These are phyloP conservation scores for Spilosoma lubricipeda DNA, from an alignment of 2,888 invertebrate species.

Conservation along the genomic window DNA sequence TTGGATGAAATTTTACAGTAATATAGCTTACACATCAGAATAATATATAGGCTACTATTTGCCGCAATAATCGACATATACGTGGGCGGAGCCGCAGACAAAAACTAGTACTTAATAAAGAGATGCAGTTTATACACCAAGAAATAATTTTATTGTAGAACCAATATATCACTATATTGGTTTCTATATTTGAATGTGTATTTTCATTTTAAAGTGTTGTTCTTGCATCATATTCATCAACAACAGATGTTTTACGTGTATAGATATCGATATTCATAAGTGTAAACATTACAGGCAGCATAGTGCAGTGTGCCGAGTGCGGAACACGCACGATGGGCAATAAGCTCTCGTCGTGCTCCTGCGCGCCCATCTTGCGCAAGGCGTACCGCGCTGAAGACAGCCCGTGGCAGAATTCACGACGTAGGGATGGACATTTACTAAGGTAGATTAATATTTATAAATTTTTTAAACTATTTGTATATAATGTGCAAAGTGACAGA, in stretches of 20 bases:
- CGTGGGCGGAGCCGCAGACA: too few species aligned
- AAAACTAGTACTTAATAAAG: too few species aligned
- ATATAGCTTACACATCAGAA: too few species aligned
- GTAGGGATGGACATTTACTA: slow-evolving; percentile 94
- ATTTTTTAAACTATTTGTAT: neutral
- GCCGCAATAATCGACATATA: too few species aligned
- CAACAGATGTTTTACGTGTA: neutral
- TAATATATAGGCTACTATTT: too few species aligned
- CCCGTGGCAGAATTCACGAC: slow-evolving; percentile 96
- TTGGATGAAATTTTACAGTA: too few species aligned
- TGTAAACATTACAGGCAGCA: slow-evolving; percentile 77
- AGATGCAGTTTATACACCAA: too few species aligned
- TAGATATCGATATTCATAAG: slow-evolving; percentile 6
- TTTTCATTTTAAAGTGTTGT: neutral
- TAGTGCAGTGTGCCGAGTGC: slow-evolving; percentile 86
- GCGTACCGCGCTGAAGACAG: slow-evolving; percentile 98
- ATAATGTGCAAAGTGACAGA: too few species aligned
- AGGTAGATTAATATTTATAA: slow-evolving; percentile 85
- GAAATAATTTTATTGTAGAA: neutral
- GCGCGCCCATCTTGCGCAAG: slow-evolving; percentile 98
- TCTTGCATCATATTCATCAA: neutral
- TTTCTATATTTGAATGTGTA: neutral
- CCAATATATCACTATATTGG: too few species aligned
- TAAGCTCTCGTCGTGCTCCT: slow-evolving; percentile 98
- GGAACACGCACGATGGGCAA: slow-evolving; percentile 95